phyloP scores from a whole-genome alignment of 2,113 vertebrate species.

The Tympanuchus pallidicinctus region DNA sequence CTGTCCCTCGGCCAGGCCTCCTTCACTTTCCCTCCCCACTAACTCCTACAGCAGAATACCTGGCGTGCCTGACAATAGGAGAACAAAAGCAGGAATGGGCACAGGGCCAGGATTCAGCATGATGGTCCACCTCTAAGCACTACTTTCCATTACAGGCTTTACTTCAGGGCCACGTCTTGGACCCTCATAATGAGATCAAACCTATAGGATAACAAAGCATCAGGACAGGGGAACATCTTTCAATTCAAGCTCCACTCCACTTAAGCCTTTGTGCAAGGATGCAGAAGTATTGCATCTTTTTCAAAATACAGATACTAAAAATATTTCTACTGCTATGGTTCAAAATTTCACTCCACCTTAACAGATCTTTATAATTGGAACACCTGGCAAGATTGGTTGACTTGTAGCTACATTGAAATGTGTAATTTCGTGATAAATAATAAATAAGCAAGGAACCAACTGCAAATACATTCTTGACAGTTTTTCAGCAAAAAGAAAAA shows the following conservation, averaged over 20 bases:
- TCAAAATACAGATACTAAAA: neutral
- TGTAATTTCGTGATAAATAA: neutral
- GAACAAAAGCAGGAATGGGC: neutral
- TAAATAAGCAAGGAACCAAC: neutral
- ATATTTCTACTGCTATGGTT: neutral
- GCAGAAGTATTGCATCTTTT: neutral
- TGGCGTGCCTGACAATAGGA: neutral
- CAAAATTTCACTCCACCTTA: neutral
- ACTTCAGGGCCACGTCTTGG: neutral
- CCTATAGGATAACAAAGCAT: neutral
- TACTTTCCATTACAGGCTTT: neutral
- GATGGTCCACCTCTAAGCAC: neutral
- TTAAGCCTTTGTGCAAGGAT: neutral
- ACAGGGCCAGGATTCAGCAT: neutral
- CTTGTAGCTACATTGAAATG: neutral
- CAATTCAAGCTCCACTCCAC: neutral
- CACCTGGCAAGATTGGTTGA: neutral
- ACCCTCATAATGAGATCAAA: neutral
- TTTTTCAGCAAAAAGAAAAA: neutral
- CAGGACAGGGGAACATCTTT: neutral
- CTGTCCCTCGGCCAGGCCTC: neutral
- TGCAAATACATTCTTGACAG: neutral
- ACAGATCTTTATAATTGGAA: neutral
- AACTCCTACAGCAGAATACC: neutral
- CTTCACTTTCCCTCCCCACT: neutral